These are phyloP conservation scores for Leptodactylus fallax DNA, from an alignment of 2,797 vertebrate species.

Conservation along the genomic window DNA sequence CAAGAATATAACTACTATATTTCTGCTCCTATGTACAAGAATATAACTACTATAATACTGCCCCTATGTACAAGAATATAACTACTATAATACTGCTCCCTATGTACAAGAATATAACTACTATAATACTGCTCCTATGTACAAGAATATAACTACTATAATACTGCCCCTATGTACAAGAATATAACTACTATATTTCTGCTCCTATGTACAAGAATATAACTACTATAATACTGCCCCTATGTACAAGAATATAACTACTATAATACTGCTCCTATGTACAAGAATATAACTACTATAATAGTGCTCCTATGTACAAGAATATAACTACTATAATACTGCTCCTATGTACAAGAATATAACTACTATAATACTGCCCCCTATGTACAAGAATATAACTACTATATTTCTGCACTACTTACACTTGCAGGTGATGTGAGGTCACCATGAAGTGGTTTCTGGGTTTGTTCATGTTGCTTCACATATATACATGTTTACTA, in stretches of 20 bases:
- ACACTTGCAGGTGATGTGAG: too few relatives aligned
- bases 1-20: conserved; percentile 9
- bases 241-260: conserved; percentile 11
- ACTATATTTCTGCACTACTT: neutral
- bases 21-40: neutral
- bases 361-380: conserved; percentile 8
- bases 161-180: neutral
- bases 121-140: neutral
- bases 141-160: conserved; percentile 16
- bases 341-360: conserved; percentile 7
- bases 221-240: conserved; percentile 8
- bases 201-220: conserved; percentile 13
- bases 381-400: conserved; percentile 13
- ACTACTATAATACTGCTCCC: conserved; percentile 14
- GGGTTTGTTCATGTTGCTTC: too few relatives aligned
- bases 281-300: conserved; percentile 20
- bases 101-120: conserved; percentile 13
- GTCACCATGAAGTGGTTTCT: too few relatives aligned
- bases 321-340: conserved; percentile 8
- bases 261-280: conserved; percentile 6
- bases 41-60: conserved; percentile 14
- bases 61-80: conserved; percentile 14
- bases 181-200: conserved; percentile 1
- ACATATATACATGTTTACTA: too few relatives aligned
- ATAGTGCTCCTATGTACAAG: neutral